Evolutionary conservation across 2,888 invertebrate species (phyloP), one percentile per base, ranked within the genome.

Genomic region (Melitaea athalia): DNA sequence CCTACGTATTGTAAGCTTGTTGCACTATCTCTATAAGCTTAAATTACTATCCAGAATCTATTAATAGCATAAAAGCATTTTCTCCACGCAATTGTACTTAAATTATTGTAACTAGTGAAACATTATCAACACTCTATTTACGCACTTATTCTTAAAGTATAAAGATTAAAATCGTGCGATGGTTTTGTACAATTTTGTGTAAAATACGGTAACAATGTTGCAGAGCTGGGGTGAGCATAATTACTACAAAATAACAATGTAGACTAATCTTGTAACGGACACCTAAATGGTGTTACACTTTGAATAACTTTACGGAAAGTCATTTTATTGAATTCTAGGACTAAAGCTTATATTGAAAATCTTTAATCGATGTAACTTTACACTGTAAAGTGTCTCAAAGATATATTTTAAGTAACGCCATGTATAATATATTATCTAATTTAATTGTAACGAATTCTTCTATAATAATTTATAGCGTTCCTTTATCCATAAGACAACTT

Each of bases 11-110:
- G 33, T 15, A 38, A 5, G 38, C 57, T 42, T 15, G 38, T 42
- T 57, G n/a, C n/a, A 15, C 55, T 55, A 55, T 57, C 57, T 57
- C 57, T 57, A 15, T 57, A 57, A 57, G 57, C 53, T 53, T 53
- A 53, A 63, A 63, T 63, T 57, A 42, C 63, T 63, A 53, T 63
- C 61, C 33, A 33, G 14, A 61, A 61, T 61, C 52, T 53, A 63
- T 63, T 53, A 53, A 63, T 63, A 63, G 31, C 49, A 42, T 57
- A 57, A 57, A 57, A 38, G 42, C 57, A 57, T 57, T 57, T 57
- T 57, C 57, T 57, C 57, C 57, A 57, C 57, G 57, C 57, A 42
- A 57, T 57, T 57, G 57, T 15, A 42, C 57, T 15, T 57, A 57
- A 57, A 57, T 57, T 57, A 57, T 57, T 57, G 38, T 14, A 55